Conservation (phyloP, 2,113 vertebrate genomes). For the Corynorhinus townsendii region DNA sequence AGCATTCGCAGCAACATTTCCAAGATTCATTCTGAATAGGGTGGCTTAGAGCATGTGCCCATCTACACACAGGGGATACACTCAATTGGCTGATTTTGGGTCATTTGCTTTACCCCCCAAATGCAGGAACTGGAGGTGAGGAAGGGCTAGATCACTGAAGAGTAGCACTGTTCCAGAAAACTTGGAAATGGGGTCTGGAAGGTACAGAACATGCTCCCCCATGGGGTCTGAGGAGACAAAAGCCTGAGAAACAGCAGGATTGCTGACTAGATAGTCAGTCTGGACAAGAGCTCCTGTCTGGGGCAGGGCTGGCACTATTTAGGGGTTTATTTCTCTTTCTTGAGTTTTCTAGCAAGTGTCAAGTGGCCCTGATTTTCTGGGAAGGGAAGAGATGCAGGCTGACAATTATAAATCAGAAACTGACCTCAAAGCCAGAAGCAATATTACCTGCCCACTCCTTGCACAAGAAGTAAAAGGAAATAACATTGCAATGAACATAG, state of each 20-base stretch:
- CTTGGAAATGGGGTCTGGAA: neutral
- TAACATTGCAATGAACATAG: neutral
- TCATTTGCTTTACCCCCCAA: neutral
- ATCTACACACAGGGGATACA: neutral
- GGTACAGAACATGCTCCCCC: neutral
- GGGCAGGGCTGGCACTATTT: too few species aligned
- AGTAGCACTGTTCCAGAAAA: neutral
- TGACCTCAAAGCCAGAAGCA: neutral
- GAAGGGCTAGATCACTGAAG: neutral
- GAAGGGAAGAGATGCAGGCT: neutral
- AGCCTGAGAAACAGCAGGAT: neutral
- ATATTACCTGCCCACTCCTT: neutral
- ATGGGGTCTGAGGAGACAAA: neutral
- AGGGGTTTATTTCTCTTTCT: neutral
- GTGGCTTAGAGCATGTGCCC: neutral
- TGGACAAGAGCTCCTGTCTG: neutral
- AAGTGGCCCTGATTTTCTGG: neutral
- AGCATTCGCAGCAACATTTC: neutral
- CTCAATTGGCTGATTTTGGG: neutral
- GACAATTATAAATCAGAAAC: slow-evolving; percentile 27
- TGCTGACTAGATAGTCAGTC: neutral
- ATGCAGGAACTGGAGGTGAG: neutral
- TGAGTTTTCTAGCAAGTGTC: neutral
- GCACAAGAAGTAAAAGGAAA: neutral
- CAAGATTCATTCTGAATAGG: neutral